Conservation (phyloP, 2,797 vertebrate species). For the Chaetophractus vellerosus region DNA sequence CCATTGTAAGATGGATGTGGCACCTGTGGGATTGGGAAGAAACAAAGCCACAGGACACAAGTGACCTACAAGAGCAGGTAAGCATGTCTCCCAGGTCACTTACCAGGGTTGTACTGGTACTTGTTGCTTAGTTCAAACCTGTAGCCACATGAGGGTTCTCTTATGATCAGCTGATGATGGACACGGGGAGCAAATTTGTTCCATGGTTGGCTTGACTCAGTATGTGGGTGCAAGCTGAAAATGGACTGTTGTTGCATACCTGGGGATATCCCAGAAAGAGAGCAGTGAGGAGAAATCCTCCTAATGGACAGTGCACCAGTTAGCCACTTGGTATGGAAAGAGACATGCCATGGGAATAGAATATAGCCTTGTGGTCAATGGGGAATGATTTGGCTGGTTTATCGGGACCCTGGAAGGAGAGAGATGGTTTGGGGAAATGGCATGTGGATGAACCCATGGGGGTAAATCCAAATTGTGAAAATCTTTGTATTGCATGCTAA, state of each 20-base stretch:
- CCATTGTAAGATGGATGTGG: not conserved
- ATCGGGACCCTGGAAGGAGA: not conserved
- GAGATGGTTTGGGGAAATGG: not conserved
- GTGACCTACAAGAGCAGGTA: not conserved
- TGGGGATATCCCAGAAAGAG: not conserved
- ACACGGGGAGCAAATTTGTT: not conserved
- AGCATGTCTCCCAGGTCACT: rapidly evolving
- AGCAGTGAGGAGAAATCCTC: not conserved
- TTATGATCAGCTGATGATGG: not conserved
- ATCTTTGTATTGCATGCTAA: too few relatives aligned
- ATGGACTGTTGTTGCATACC: too few relatives aligned
- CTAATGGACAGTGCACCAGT: not conserved
- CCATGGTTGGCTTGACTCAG: not conserved
- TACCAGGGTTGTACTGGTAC: not conserved
- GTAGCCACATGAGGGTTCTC: not conserved
- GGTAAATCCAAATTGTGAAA: not conserved
- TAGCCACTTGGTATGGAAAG: not conserved
- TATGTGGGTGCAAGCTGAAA: not conserved
- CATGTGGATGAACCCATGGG: not conserved
- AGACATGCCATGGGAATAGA: not conserved
- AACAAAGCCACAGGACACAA: not conserved
- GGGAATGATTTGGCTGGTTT: not conserved
- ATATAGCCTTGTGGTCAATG: too few relatives aligned
- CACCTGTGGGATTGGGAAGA: not conserved
- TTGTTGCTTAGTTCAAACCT: not conserved